These are phyloP conservation scores for Drosophila neocordata DNA, from an alignment of 1,140 invertebrate species.

Conservation along the genomic window DNA sequence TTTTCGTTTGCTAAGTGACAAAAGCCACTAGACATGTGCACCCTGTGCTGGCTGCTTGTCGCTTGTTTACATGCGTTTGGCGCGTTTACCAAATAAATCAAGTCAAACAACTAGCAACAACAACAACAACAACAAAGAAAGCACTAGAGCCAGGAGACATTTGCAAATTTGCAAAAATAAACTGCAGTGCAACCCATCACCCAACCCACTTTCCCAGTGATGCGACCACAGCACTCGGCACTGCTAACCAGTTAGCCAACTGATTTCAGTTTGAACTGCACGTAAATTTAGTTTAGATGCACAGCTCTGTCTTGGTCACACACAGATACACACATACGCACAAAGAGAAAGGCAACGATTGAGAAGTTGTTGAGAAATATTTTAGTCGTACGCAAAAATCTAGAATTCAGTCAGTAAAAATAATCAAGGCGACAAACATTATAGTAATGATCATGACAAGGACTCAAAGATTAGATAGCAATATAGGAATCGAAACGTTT, in stretches of 20 bases:
- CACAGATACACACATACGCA: not conserved
- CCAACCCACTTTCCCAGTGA: no score
- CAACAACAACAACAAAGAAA: slow-evolving; percentile 23
- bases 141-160: slow-evolving; percentile 30
- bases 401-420: not conserved
- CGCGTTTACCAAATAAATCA: slow-evolving; percentile 76
- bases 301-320: slow-evolving; percentile 12
- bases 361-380: slow-evolving; percentile 58
- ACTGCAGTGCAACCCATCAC: slow-evolving; percentile 18
- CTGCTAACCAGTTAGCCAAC: slow-evolving; percentile 1
- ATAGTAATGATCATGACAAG: not conserved
- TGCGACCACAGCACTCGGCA: not conserved
- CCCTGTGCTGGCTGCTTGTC: slow-evolving; percentile 20
- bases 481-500: no score
- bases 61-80: slow-evolving; percentile 77
- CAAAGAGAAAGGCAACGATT: slow-evolving; percentile 15
- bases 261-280: slow-evolving; percentile 39
- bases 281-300: slow-evolving; percentile 54
- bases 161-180: slow-evolving; percentile 57
- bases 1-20: not conserved
- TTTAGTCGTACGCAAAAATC: slow-evolving; percentile 41
- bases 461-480: not conserved
- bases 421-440: slow-evolving; percentile 26
- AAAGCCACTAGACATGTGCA: slow-evolving; percentile 14
- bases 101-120: slow-evolving; percentile 36